Conservation (phyloP, 2,797 vertebrate species). For the Thalassophryne amazonica region DNA sequence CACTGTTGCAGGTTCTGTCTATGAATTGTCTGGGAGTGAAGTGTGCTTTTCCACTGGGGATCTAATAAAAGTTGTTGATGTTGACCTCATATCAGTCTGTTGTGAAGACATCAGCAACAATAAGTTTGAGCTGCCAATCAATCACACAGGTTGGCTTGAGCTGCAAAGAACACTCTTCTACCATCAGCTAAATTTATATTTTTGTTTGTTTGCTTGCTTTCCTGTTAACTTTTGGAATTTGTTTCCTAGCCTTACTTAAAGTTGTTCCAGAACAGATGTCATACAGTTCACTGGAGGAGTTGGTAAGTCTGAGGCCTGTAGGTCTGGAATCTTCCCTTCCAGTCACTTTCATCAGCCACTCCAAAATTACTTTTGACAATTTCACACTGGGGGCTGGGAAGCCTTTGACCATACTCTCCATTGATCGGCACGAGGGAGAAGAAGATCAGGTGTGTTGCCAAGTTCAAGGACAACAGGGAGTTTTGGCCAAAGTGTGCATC, state of each 20-base stretch:
- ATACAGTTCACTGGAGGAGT: constrained; percentile 67
- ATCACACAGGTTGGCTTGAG: constrained; percentile 62
- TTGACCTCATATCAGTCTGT: constrained; percentile 72
- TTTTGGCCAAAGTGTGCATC: constrained; percentile 55
- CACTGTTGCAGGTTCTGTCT: constrained; percentile 82
- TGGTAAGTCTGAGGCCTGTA: constrained; percentile 61
- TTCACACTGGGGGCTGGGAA: constrained; percentile 49
- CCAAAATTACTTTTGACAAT: constrained; percentile 54
- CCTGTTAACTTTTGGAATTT: no score
- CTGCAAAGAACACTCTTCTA: neutral
- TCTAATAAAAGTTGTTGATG: constrained; percentile 80
- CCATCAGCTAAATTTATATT: neutral
- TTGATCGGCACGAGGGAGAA: constrained; percentile 22
- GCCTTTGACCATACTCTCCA: constrained; percentile 63
- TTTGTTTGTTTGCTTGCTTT: neutral
- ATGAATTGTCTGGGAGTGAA: constrained; percentile 87
- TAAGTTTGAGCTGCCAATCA: constrained; percentile 71
- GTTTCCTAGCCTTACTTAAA: constrained; percentile 78
- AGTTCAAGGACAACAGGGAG: constrained; percentile 31
- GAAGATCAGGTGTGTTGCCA: constrained; percentile 64
- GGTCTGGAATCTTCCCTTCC: constrained; percentile 55
- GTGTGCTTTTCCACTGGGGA: constrained; percentile 92
- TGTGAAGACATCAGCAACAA: constrained; percentile 72
- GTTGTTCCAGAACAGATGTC: constrained; percentile 58
- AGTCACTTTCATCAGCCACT: constrained; percentile 68